These are phyloP conservation scores for Drosophila quinaria DNA, from an alignment of 2,888 invertebrate species.

Conservation along the genomic window DNA sequence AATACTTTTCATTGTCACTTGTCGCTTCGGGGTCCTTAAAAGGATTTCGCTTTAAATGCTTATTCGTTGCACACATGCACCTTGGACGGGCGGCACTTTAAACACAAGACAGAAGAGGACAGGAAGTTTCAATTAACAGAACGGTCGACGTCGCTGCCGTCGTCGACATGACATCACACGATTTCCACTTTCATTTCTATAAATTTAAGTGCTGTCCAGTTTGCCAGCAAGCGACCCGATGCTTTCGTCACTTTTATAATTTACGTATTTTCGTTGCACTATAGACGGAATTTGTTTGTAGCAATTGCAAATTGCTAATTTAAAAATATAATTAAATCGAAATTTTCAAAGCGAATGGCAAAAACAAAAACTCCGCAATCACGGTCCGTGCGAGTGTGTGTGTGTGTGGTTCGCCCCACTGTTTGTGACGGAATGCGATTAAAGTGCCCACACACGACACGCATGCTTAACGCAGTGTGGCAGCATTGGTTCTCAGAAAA, in stretches of 20 bases:
- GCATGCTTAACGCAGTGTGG: not conserved
- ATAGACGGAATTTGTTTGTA: conserved; percentile 53
- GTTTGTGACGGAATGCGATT: conserved; percentile 71
- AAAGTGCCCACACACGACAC: no score
- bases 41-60: conserved; percentile 40
- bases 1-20: conserved; percentile 42
- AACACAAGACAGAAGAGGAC: conserved; percentile 44
- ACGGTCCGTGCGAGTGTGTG: conserved; percentile 60
- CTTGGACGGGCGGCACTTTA: conserved; percentile 31
- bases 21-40: conserved; percentile 35
- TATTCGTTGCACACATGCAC: conserved; percentile 25
- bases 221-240: conserved; percentile 28
- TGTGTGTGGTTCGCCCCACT: conserved; percentile 45
- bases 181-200: conserved; percentile 70
- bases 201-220: conserved; percentile 44
- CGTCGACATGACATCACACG: conserved; percentile 71
- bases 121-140: conserved; percentile 78
- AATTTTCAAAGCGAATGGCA: conserved; percentile 65
- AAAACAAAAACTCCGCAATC: conserved; percentile 75
- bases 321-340: conserved; percentile 45
- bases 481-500: not conserved
- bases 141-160: conserved; percentile 62
- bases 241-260: conserved; percentile 16
- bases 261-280: conserved; percentile 71
- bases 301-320: conserved; percentile 56